These are phyloP conservation scores for Harlomillsia oculata DNA, from an alignment of 1,140 invertebrate genomes.

Conservation along the genomic window DNA sequence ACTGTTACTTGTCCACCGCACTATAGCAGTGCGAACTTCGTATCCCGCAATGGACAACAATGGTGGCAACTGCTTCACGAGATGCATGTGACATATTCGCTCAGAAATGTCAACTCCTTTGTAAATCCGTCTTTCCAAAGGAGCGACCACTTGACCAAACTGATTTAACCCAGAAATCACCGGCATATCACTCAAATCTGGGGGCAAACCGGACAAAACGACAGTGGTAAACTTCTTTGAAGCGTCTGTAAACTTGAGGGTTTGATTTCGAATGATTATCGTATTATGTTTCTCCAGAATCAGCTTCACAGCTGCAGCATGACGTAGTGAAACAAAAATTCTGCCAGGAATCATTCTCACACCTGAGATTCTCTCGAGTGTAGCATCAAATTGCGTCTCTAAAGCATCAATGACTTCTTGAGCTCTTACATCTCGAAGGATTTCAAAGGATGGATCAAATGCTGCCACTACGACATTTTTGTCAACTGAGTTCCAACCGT, in stretches of 20 bases:
- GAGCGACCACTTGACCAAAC: conserved; percentile 40
- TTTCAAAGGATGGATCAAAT: conserved; percentile 5
- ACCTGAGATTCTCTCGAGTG: conserved; percentile 37
- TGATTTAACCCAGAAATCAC: conserved; percentile 38
- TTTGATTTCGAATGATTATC: conserved; percentile 6
- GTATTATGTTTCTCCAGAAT: conserved; percentile 36
- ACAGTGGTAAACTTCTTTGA: conserved; percentile 29
- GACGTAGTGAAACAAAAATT: conserved; percentile 22
- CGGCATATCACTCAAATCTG: conserved; percentile 38
- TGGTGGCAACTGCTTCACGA: conserved; percentile 20
- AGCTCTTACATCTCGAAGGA: conserved; percentile 19
- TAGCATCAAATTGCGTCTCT: conserved; percentile 39
- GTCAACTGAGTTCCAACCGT: conserved; percentile 27
- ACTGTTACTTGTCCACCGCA: too few species aligned
- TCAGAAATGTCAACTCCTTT: conserved; percentile 42
- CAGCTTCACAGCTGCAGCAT: conserved; percentile 7
- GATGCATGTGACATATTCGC: conserved; percentile 38
- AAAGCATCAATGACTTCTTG: conserved; percentile 41
- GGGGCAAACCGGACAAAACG: conserved; percentile 38
- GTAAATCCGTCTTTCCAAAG: conserved; percentile 40
- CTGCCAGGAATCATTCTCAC: conserved; percentile 37
- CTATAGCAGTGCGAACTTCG: conserved; percentile 9
- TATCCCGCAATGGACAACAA: conserved; percentile 24
- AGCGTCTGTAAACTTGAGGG: neutral
- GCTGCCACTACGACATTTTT: conserved; percentile 30